Percentiles rank a stretch among this genome's conserved stretches.
phyloP scores from a whole-genome alignment of 2,797 vertebrate species.

The Hipposideros larvatus region DNA sequence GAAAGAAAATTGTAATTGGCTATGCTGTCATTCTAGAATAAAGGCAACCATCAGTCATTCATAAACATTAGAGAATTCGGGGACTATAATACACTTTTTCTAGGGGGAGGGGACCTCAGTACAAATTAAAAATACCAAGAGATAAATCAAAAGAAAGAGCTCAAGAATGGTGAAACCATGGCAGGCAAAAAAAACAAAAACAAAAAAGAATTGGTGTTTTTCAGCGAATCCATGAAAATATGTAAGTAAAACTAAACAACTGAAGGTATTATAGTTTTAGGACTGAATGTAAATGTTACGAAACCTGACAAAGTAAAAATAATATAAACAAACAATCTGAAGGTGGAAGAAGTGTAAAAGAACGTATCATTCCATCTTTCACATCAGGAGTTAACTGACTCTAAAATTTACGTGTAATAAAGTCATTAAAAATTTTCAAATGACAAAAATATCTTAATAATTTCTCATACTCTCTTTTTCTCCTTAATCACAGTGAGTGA shows the following conservation, averaged over 20 bases:
- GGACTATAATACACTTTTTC: neutral
- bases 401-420: conserved; percentile 21
- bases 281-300: neutral
- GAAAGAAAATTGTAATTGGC: neutral
- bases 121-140: conserved; percentile 37
- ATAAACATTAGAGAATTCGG: neutral
- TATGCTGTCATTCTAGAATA: neutral
- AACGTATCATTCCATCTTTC: neutral
- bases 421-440: neutral
- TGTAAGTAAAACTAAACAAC: neutral
- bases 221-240: neutral
- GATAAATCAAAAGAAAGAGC: neutral
- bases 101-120: neutral
- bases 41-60: neutral
- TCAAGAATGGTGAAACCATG: neutral
- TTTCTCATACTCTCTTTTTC: neutral
- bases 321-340: neutral
- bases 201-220: neutral
- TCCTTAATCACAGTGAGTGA: neutral
- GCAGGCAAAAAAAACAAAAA: neutral
- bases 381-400: neutral
- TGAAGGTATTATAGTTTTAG: neutral
- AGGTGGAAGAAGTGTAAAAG: neutral
- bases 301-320: neutral
- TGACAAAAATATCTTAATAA: conserved; percentile 6